Percentiles rank a stretch among this genome's conserved stretches.
Conservation (phyloP, 2,113 vertebrate species). For the Pterocles gutturalis region DNA sequence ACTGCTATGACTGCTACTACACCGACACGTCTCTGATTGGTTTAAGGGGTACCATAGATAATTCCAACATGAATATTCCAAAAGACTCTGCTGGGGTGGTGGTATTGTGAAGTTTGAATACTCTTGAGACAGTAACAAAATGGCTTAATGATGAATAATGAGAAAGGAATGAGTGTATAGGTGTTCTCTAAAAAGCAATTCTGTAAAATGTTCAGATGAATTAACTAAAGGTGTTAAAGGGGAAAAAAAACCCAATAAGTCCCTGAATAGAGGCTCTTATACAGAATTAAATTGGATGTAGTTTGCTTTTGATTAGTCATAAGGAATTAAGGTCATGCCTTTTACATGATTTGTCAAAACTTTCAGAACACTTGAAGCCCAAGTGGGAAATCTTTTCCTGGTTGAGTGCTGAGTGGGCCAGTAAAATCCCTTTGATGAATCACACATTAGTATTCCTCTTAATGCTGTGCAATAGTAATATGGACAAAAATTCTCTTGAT, state of each 20-base stretch:
- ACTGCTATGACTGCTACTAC: not conserved
- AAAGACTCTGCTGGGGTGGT: not conserved
- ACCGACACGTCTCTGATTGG: not conserved
- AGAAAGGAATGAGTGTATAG: not conserved
- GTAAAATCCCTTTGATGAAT: constrained; percentile 13
- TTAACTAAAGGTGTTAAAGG: not conserved
- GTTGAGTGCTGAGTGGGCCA: not conserved
- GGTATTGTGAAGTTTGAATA: not conserved
- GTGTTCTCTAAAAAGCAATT: not conserved
- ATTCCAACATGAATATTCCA: not conserved
- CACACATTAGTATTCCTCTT: not conserved
- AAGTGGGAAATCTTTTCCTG: not conserved
- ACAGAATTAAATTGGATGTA: not conserved
- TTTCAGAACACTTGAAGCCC: not conserved
- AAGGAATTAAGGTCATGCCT: not conserved
- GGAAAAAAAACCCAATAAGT: not conserved
- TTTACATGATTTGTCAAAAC: constrained; percentile 11
- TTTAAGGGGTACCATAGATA: not conserved
- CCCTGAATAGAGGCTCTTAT: not conserved
- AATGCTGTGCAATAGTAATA: not conserved
- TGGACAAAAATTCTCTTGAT: not conserved
- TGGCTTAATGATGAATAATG: not conserved
- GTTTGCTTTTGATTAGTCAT: constrained; percentile 13
- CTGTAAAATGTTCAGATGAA: not conserved
- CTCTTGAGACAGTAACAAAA: not conserved